phyloP scores from a whole-genome alignment of 2,797 vertebrate species.

The Pipistrellus pipistrellus region DNA sequence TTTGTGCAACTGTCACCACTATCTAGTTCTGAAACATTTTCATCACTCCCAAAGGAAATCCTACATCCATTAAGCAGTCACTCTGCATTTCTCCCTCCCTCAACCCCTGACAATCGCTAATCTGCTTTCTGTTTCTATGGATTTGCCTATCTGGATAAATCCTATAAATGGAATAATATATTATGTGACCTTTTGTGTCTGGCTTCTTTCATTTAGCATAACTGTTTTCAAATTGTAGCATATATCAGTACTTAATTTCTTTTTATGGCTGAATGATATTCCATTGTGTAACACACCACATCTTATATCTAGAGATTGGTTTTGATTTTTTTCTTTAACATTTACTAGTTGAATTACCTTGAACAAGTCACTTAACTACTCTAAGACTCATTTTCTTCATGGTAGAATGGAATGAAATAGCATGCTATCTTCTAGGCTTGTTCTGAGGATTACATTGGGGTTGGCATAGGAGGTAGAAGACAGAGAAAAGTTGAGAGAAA shows the following conservation, averaged over 20 bases:
- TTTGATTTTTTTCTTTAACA: neutral
- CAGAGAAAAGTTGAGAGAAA: neutral
- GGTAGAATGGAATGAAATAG: neutral
- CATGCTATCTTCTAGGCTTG: neutral
- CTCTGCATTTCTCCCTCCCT: neutral
- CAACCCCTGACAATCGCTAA: neutral
- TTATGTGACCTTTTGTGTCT: neutral
- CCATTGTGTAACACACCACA: too few relatives aligned
- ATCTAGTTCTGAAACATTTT: neutral
- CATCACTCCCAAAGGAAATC: neutral
- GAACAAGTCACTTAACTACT: neutral
- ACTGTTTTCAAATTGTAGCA: neutral
- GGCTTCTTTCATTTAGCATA: neutral
- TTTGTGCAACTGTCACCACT: neutral
- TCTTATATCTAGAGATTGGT: neutral
- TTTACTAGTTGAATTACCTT: neutral
- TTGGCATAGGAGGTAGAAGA: neutral
- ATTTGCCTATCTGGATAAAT: neutral
- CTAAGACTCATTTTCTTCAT: neutral
- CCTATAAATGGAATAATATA: neutral
- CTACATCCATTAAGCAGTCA: neutral
- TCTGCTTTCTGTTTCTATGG: neutral
- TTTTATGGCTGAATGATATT: neutral
- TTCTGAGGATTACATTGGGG: neutral
- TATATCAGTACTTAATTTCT: neutral